Evolutionary conservation across 2,113 vertebrate genomes (phyloP).

Genomic region (Coturnix japonica): DNA sequence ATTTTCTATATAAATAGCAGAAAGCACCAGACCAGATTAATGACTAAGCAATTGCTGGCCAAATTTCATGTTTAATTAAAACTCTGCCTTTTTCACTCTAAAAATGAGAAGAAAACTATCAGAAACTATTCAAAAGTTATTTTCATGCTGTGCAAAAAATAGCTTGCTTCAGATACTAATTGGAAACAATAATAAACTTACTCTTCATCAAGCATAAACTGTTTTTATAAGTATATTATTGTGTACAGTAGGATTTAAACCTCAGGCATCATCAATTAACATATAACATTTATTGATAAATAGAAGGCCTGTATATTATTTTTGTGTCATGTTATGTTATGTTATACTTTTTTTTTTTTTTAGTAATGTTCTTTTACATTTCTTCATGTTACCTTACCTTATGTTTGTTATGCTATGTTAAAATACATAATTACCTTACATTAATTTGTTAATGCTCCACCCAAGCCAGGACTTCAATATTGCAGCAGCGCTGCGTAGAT

Average conservation of each 20-base stretch:
- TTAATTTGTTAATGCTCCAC: neutral
- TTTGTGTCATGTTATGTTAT: neutral
- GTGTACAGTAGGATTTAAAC: neutral
- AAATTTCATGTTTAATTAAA: constrained; percentile 65
- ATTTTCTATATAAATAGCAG: constrained; percentile 63
- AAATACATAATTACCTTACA: neutral
- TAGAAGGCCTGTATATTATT: neutral
- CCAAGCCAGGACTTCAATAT: neutral
- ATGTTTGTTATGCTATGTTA: neutral
- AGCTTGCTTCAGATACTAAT: neutral
- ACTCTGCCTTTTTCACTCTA: constrained; percentile 22
- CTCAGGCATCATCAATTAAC: neutral
- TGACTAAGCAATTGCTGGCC: constrained; percentile 27
- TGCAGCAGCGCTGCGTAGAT: neutral
- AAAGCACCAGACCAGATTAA: constrained; percentile 54
- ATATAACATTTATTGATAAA: neutral
- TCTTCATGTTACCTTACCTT: neutral
- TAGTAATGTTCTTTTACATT: neutral
- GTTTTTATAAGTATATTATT: neutral
- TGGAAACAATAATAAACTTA: neutral
- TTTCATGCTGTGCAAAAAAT: neutral
- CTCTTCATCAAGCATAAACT: neutral
- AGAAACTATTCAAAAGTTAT: neutral
- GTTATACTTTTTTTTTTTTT: neutral
- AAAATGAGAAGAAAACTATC: neutral